phyloP scores from a whole-genome alignment of 2,797 vertebrate genomes.

The Ibycter americanus region DNA sequence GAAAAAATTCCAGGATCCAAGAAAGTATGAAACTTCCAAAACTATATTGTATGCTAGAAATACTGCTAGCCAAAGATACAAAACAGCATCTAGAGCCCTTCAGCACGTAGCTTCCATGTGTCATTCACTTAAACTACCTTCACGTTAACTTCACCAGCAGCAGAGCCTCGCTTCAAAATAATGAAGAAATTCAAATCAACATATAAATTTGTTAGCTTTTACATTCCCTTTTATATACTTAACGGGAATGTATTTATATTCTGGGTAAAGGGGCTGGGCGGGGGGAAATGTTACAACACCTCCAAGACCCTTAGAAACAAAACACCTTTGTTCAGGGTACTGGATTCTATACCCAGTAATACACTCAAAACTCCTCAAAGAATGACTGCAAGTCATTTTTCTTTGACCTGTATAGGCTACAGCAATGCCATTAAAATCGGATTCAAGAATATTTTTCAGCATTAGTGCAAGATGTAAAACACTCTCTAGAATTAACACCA shows the following conservation, averaged over 20 bases:
- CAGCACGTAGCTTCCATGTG: not conserved
- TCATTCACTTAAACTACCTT: not conserved
- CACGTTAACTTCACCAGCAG: not conserved
- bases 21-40: not conserved
- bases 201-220: not conserved
- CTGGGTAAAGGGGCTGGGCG: not conserved
- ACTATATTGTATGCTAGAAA: not conserved
- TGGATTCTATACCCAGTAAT: not conserved
- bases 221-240: not conserved
- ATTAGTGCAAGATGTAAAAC: not conserved
- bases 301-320: not conserved
- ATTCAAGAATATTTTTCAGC: not conserved
- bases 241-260: not conserved
- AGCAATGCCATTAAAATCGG: not conserved
- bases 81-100: not conserved
- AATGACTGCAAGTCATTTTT: not conserved
- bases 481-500: not conserved
- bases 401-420: not conserved
- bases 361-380: not conserved
- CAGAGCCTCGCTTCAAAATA: not conserved
- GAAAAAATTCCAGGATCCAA: not conserved
- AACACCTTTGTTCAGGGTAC: not conserved
- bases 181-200: not conserved
- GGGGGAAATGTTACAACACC: not conserved
- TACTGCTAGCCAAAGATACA: not conserved